These are phyloP conservation scores for Pachycephus smyrnensis DNA, from an alignment of 2,888 invertebrate species.

Conservation along the genomic window DNA sequence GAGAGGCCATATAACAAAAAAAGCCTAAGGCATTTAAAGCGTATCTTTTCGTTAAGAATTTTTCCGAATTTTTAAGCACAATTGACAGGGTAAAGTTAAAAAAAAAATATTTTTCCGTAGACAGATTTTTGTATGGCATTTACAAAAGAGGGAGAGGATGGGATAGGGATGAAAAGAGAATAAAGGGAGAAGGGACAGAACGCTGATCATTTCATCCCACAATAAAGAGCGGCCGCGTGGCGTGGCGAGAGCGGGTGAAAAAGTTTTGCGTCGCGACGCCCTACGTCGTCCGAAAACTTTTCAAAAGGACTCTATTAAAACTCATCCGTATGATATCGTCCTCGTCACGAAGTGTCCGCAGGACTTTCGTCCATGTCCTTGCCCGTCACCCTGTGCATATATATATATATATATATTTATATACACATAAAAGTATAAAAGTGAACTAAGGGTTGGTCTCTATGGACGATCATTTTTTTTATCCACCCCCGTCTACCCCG, in stretches of 20 bases:
- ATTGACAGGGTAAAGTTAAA: not conserved
- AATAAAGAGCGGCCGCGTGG: not conserved
- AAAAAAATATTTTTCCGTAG: not conserved
- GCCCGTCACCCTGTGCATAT: too few species aligned
- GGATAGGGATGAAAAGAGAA: constrained; percentile 4
- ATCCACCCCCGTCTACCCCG: not conserved
- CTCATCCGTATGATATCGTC: not conserved
- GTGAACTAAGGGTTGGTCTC: not conserved
- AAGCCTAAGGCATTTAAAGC: not conserved
- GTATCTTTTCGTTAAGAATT: fast-evolving
- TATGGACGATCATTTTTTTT: not conserved
- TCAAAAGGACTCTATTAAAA: constrained; percentile 6
- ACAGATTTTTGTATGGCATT: not conserved
- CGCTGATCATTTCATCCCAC: not conserved
- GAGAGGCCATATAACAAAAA: fast-evolving
- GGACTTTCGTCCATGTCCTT: not conserved
- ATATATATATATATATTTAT: too few species aligned
- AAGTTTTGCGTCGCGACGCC: not conserved
- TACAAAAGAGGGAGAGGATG: not conserved
- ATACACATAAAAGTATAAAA: not conserved
- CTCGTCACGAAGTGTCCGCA: not conserved
- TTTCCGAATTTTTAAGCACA: not conserved
- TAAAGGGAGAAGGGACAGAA: constrained; percentile 7
- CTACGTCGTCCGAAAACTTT: constrained; percentile 1
- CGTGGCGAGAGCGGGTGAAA: not conserved